Evolutionary conservation across 2,113 vertebrate species (phyloP).

Genomic region (Bombycilla garrulus): DNA sequence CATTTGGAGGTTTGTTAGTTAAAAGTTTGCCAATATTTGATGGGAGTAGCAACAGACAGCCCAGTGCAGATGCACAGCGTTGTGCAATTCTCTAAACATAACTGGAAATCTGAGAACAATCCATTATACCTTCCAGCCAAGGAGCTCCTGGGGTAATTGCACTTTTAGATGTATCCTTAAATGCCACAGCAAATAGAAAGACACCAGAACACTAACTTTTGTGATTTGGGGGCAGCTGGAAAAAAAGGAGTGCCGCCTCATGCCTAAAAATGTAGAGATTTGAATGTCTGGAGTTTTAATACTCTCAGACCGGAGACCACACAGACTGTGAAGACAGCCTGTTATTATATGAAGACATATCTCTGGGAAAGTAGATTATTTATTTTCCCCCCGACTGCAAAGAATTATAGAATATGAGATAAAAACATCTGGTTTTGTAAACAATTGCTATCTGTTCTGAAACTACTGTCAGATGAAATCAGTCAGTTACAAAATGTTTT

Average conservation of each 20-base stretch:
- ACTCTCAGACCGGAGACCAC: background rate
- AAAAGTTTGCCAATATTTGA: conserved; percentile 32
- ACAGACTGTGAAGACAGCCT: background rate
- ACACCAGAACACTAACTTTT: background rate
- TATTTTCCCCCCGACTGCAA: background rate
- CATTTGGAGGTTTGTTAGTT: conserved; percentile 36
- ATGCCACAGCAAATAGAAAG: background rate
- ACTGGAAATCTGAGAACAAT: background rate
- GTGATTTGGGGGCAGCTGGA: background rate
- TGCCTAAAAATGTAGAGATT: background rate
- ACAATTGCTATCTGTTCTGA: background rate
- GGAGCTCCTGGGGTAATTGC: background rate
- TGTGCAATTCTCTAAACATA: background rate
- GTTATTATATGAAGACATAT: background rate
- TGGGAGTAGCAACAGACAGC: background rate
- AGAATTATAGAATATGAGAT: background rate
- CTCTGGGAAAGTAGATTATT: background rate
- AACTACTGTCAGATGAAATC: background rate
- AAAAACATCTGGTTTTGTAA: conserved; percentile 1
- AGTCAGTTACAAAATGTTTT: background rate
- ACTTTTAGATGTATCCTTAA: background rate
- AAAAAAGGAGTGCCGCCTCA: background rate
- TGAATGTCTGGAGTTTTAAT: background rate
- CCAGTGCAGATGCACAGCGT: background rate
- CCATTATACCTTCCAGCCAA: background rate